These are phyloP conservation scores for Etheostoma spectabile DNA, from an alignment of 2,113 vertebrate genomes.

Conservation along the genomic window DNA sequence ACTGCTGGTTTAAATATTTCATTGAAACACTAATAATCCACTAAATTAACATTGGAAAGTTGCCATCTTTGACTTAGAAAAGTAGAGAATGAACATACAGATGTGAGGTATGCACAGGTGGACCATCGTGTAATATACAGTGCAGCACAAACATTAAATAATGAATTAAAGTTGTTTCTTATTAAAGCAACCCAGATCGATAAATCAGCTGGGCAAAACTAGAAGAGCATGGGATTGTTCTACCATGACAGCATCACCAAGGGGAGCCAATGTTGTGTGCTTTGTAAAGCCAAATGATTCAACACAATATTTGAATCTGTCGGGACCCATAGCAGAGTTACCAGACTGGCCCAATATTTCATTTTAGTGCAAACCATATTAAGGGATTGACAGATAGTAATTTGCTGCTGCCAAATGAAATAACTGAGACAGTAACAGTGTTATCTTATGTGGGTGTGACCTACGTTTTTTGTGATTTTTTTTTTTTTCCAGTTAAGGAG, in stretches of 20 bases:
- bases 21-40: not conserved
- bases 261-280: not conserved
- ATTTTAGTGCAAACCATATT: not conserved
- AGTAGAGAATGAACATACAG: not conserved
- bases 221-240: not conserved
- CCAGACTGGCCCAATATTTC: no score
- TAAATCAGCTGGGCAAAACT: not conserved
- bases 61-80: not conserved
- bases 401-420: not conserved
- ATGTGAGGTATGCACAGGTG: not conserved
- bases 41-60: not conserved
- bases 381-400: not conserved
- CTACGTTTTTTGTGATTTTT: not conserved
- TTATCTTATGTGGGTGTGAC: not conserved
- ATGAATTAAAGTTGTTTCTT: not conserved
- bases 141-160: not conserved
- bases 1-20: not conserved
- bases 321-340: no score
- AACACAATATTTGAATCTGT: not conserved
- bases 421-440: not conserved
- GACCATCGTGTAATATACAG: not conserved
- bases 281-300: not conserved
- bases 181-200: not conserved
- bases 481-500: not conserved
- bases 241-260: not conserved